Evolutionary conservation across 1,140 invertebrate species (phyloP).

Genomic region (Sarcophaga peregrina): DNA sequence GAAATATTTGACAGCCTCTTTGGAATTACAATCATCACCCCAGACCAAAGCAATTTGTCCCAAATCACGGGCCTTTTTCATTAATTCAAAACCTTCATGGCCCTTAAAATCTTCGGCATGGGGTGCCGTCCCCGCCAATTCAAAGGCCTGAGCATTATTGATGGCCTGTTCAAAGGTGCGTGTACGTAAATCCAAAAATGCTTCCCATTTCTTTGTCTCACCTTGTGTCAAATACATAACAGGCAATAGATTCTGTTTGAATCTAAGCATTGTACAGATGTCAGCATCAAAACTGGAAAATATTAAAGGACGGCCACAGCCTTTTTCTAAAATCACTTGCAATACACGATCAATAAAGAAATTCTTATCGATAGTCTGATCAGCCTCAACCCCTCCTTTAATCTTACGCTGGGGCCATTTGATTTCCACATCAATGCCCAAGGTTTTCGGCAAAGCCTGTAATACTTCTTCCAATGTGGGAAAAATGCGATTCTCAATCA

Average conservation of each 20-base stretch:
- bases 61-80: slow-evolving; percentile 78
- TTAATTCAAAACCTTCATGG: slow-evolving; percentile 75
- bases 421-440: slow-evolving; percentile 95
- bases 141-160: slow-evolving; percentile 81
- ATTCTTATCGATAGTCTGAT: slow-evolving; percentile 91
- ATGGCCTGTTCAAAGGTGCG: slow-evolving; percentile 82
- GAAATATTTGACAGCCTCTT: slow-evolving; percentile 82
- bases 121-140: slow-evolving; percentile 88
- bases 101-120: slow-evolving; percentile 90
- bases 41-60: slow-evolving; percentile 92
- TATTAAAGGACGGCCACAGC: slow-evolving; percentile 82
- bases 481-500: slow-evolving; percentile 88
- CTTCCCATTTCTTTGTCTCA: slow-evolving; percentile 79
- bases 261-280: slow-evolving; percentile 88
- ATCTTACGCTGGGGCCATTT: slow-evolving; percentile 91
- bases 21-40: slow-evolving; percentile 94
- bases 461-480: slow-evolving; percentile 87
- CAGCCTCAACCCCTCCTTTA: slow-evolving; percentile 87
- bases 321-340: slow-evolving; percentile 81
- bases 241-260: slow-evolving; percentile 95
- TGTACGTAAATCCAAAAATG: slow-evolving; percentile 86
- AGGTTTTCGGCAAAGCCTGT: slow-evolving; percentile 81
- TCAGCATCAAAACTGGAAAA: slow-evolving; percentile 97
- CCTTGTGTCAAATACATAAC: slow-evolving; percentile 94
- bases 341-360: slow-evolving; percentile 84